phyloP scores from a whole-genome alignment of 2,113 vertebrate species.

The Burhinus bistriatus region DNA sequence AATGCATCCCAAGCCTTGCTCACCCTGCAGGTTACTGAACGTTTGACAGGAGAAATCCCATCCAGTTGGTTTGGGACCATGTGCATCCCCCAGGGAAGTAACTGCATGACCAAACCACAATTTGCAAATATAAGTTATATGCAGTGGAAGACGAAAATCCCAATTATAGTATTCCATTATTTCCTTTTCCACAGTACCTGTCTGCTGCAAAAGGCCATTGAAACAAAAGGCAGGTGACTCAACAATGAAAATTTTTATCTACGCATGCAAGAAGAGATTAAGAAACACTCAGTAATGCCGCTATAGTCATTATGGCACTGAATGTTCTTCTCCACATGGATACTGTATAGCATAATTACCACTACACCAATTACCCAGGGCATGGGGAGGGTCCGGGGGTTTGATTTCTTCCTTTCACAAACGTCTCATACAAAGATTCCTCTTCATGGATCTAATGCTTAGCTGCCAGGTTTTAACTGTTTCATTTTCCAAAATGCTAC shows the following conservation, averaged over 20 bases:
- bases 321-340: background rate
- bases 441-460: background rate
- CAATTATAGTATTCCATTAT: background rate
- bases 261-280: background rate
- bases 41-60: background rate
- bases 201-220: background rate
- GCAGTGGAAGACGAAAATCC: background rate
- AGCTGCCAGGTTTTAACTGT: background rate
- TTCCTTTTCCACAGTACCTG: background rate
- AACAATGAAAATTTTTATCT: background rate
- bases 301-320: background rate
- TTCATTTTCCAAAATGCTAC: background rate
- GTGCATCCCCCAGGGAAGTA: background rate
- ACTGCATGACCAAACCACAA: background rate
- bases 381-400: accelerated
- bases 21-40: background rate
- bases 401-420: background rate
- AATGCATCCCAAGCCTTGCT: background rate
- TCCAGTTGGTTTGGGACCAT: accelerated
- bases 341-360: accelerated
- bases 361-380: background rate
- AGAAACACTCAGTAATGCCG: background rate
- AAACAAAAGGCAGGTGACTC: background rate
- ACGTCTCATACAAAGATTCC: background rate
- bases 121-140: background rate